Percentiles rank a stretch among this genome's conserved stretches.
These are phyloP conservation scores for Protosalanx chinensis DNA, from an alignment of 2,797 vertebrate species.

Conservation along the genomic window DNA sequence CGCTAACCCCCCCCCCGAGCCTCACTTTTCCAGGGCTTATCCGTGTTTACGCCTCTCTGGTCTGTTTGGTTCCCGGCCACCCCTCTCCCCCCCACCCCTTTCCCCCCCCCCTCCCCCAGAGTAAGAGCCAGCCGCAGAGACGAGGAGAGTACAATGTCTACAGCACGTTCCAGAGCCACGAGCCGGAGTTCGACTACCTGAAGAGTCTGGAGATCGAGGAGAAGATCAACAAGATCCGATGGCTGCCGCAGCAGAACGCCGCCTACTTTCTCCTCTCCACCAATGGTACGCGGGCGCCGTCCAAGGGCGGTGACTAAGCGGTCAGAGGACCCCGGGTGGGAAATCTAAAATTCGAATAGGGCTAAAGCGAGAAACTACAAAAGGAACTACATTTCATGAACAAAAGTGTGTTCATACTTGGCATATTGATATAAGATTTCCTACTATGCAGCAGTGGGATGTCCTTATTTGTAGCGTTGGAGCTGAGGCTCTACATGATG, in stretches of 20 bases:
- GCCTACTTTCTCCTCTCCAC: constrained; percentile 95
- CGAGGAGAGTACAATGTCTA: background rate
- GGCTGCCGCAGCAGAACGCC: constrained; percentile 94
- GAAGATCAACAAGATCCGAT: constrained; percentile 98
- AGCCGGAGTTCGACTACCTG: too few species aligned
- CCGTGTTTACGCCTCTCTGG: too few species aligned
- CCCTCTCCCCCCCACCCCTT: background rate
- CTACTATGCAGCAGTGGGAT: too few species aligned
- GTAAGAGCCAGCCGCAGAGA: background rate
- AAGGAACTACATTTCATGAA: too few species aligned
- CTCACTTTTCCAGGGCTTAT: too few species aligned
- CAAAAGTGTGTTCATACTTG: too few species aligned
- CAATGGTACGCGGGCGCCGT: constrained; percentile 75
- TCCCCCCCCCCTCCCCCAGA: background rate
- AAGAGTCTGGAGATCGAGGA: constrained; percentile 36
- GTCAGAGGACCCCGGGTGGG: too few species aligned
- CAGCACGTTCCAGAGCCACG: too few species aligned
- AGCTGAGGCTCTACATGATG: too few species aligned
- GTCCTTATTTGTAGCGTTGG: too few species aligned
- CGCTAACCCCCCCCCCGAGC: background rate
- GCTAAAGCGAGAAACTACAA: too few species aligned
- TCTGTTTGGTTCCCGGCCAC: background rate
- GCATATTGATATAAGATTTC: background rate
- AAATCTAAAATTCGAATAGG: too few species aligned
- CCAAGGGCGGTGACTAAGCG: background rate